Conservation (phyloP, 2,113 vertebrate genomes). For the Oncorhynchus gorbuscha region DNA sequence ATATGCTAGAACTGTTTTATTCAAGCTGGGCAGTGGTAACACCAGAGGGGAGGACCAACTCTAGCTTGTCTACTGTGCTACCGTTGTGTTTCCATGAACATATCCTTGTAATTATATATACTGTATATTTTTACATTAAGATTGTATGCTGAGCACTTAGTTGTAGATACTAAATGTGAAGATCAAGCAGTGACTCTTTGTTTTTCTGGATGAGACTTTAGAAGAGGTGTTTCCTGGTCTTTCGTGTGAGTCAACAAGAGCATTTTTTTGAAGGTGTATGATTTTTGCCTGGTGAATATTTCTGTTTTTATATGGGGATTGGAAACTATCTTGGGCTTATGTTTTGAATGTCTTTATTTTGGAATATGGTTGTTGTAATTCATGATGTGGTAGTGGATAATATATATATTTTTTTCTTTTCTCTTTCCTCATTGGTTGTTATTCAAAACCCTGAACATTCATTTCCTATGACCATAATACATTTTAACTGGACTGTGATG, state of each 20-base stretch:
- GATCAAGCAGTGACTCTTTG: background rate
- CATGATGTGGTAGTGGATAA: background rate
- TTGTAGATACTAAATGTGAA: slow-evolving; percentile 1
- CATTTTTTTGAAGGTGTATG: background rate
- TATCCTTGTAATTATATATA: slow-evolving; percentile 32
- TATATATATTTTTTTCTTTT: too few relatives aligned
- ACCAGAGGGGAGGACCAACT: background rate
- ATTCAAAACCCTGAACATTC: background rate
- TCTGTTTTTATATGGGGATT: background rate
- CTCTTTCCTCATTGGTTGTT: background rate
- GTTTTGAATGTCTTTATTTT: background rate
- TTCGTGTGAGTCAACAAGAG: background rate
- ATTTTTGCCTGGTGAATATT: background rate
- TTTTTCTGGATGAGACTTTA: background rate
- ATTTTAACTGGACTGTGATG: too few relatives aligned
- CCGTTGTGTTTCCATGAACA: slow-evolving; percentile 20
- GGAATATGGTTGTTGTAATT: background rate
- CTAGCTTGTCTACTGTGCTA: slow-evolving; percentile 8
- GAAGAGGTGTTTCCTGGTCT: background rate
- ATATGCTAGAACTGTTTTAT: too few relatives aligned
- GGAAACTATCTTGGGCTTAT: background rate
- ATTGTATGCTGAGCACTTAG: slow-evolving; percentile 18
- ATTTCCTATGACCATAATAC: too few relatives aligned
- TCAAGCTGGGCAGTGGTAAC: background rate
- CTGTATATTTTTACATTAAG: slow-evolving; percentile 35